Base-by-base conservation (phyloP, 2,888 invertebrate genomes). In the Mantis religiosa region DNA sequence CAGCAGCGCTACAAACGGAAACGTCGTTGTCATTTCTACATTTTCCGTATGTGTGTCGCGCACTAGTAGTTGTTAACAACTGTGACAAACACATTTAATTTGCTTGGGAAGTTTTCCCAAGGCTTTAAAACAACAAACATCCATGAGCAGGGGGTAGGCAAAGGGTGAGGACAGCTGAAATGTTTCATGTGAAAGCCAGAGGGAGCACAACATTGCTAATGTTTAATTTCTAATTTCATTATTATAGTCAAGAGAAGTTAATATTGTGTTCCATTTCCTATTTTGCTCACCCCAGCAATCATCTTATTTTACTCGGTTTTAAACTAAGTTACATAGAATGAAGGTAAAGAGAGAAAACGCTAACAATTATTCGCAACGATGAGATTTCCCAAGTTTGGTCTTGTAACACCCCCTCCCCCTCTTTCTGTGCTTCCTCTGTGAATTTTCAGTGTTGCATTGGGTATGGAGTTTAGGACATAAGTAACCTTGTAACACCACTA, bases 81-180 rank as follows among this genome's bases (percentile, higher is more conserved):
- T 87, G 87, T 87, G 87, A 87, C 87, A 87, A 87, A 87, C 87
- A 87, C 87, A 87, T 87, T 87, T 87, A 87, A 87, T 87, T 87
- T 87, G 87, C 87, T 87, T 82, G 87, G 82, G 30, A 87, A 87
- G 82, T 34, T 87, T 82, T 87, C 82, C 87, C 87, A 87, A 87
- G 87, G 87, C 87, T 87, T 87, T 87, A 82, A 30, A 82, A 87
- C 87, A 87, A 87, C 87, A 85, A 54, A 47, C 85, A 47, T 47
- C 28, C 54, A 71, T 71, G 54, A 71, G 54, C 54, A 54, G 84
- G 84, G 84, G 30, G 84, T 54, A 71, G 28, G 28, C n/a, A 27
- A 81, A 81, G 15, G 14, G 82, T 34, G 28, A 81, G 30, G 87
- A 87, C 54, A 25, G 27, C 34, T 87, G 28, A 87, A 87, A 87